Evolutionary conservation across 2,113 vertebrate genomes (phyloP), one percentile per base, ranked within the genome.

Genomic region (Microtus montanus): DNA sequence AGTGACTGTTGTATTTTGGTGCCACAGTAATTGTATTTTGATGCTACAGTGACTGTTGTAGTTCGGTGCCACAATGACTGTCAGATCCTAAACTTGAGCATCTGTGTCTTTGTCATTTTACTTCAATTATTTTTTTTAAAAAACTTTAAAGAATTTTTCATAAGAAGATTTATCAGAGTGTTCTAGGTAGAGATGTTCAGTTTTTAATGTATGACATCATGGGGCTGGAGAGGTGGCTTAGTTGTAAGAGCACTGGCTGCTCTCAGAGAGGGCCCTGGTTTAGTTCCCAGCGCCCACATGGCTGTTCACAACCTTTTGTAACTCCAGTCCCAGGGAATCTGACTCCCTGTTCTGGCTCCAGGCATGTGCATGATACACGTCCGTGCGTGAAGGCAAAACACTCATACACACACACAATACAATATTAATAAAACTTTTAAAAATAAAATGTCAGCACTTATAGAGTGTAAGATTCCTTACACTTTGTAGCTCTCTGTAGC

Each of bases 101-200:
- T 94, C 41, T 63, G 1, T 92, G 28, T 63, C 83, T 88, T 85
- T 94, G 30, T 38, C 64, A 80, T 93, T 95, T 94, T 35, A 77
- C 75, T 75, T 66, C 68, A 66, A 49, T 41, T 66, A 24, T 13
- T 47, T 71, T 70, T 35, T n/a, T 17, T 0, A 70, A 11, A 41
- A 44, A 47, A 28, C 2, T 26, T 78, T 61, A 24, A 73, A 86
- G 89, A 94, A 22, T 47, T 74, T 91, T 84, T 93, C n/a, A 52
- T 83, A 77, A 78, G 28, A 88, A 74, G 7, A 11, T 95, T 91
- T 94, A 54, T 35, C 4, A 78, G 35, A 73, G 61, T 47, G 22
- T 90, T 87, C 94, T 80, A 93, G 28, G 7, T 61, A 66, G 49
- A 94, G 26, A 41, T n/a, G 6, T 66, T 93, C 47, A 35, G 5